A percentile compares a stretch with the other conserved stretches of the same genome.
These are phyloP conservation scores for Neodon shergylaensis DNA, from an alignment of 2,113 vertebrate genomes.

Conservation along the genomic window DNA sequence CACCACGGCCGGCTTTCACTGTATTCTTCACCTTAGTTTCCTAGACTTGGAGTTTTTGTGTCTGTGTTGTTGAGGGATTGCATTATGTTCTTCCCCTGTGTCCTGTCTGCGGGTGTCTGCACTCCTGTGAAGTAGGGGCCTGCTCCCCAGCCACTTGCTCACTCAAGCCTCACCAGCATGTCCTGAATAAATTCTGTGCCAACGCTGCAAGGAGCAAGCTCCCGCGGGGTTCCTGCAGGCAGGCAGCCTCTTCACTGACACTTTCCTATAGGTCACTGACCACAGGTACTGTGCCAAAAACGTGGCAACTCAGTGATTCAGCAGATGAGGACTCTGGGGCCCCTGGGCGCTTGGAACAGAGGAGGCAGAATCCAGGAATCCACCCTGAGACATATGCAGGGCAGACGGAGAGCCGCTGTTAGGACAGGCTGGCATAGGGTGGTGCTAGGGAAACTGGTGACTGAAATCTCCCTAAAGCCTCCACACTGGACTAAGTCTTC, in stretches of 20 bases:
- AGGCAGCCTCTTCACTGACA: neutral
- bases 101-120: too few relatives aligned
- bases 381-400: neutral
- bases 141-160: neutral
- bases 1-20: neutral
- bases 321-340: neutral
- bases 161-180: neutral
- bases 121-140: neutral
- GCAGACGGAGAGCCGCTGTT: neutral
- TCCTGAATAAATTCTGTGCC: neutral
- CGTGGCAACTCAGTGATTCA: neutral
- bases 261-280: neutral
- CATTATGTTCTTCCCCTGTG: neutral
- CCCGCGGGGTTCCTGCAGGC: neutral
- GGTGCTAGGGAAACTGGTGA: neutral
- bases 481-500: neutral
- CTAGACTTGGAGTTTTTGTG: neutral
- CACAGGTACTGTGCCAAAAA: too few relatives aligned
- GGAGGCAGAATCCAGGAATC: neutral
- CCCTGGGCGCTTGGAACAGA: neutral
- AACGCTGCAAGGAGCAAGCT: neutral
- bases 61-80: too few relatives aligned
- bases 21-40: neutral
- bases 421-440: neutral
- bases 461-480: neutral